Base-by-base conservation (phyloP, 1,140 invertebrate species). In the Druon quercuslanigerum region DNA sequence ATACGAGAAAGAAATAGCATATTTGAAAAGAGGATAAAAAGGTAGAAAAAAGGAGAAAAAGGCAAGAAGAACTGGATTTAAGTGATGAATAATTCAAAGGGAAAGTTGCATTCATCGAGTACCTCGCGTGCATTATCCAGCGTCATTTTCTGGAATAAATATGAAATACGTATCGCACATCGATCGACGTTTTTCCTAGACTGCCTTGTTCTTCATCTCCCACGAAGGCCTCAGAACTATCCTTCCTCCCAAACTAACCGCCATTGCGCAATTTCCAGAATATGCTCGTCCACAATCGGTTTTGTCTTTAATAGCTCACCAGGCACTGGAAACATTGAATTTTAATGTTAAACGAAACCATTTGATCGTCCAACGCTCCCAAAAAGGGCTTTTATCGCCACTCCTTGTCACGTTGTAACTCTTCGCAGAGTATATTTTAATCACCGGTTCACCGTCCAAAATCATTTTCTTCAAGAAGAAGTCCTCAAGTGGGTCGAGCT, bases 401-500 rank as follows among this genome's bases (percentile, higher is more conserved):
- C 33, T 25, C 33, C 57, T 66, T 40, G 16, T 13, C 57, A 66
- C 57, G 16, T 66, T 40, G 25, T 66, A 66, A 40, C 11, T 66
- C 57, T 66, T 66, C 16, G 12, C 20, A 7, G 20, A 33, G 33
- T 40, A 66, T 66, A 66, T 66, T 66, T 66, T 33, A 66, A 66
- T 66, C 25, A 66, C 33, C 33, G 57, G 33, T 25, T 33, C 57
- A 66, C 20, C 57, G 57, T 66, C 56, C 25, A 66, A 66, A 20
- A 13, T 66, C 57, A 66, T 66, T 66, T 66, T 66, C 57, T 66
- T 66, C 33, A 66, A 33, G 20, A 57, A 60, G 20, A 66, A 66
- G 57, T 40, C 57, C 16, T 66, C 13, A 66, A 77, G 80, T 81
- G 76, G 80, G 66, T 51, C 70, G 77, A 74, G 76, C 78, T 81